Evolutionary conservation across 2,888 invertebrate species (phyloP), one percentile per base, ranked within the genome.

Genomic region (Aphodius granarius): DNA sequence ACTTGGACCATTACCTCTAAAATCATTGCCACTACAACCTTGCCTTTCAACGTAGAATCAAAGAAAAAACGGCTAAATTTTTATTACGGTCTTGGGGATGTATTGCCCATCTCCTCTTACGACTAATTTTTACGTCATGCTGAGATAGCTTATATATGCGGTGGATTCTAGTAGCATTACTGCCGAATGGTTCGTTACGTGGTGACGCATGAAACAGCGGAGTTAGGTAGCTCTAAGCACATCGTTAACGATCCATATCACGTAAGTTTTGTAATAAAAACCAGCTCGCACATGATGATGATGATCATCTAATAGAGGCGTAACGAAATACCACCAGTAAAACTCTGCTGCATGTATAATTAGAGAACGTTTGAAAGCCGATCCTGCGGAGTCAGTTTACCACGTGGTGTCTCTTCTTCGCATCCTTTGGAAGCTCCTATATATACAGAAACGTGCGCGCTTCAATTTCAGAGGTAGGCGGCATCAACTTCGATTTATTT

Each of bases 381-480:
- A 84, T 81, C 83, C 82, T 81, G 78, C 76, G 82, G 84, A 83
- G 82, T 85, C 83, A 79, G 81, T 82, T 85, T 85, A 79, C 79
- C 75, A 71, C 73, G 76, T 43, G 6, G 43, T 13, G 43, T 43
- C 43, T 43, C 43, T 43, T 22, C 21, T 68, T 68, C 68, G 21
- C 68, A 19, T 43, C 43, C 43, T 43, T 43, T 43, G 43, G 9
- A 43, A n/a, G 43, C 9, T 43, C 43, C 43, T 13, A 43, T 43
- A 43, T 43, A 43, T 43, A 43, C 13, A 13, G 43, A 43, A 43
- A 43, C 43, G 43, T 43, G 43, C 43, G 13, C 43, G 43, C 43
- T 43, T 43, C 43, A 43, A 13, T 43, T 43, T 43, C 43, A 43
- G 2, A 1, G 43, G 43, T 43, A 13, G 43, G 43, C 43, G 43